Percentiles rank a stretch among this genome's conserved stretches.
Conservation (phyloP, 2,113 vertebrate species). For the Pituophis catenifer region DNA sequence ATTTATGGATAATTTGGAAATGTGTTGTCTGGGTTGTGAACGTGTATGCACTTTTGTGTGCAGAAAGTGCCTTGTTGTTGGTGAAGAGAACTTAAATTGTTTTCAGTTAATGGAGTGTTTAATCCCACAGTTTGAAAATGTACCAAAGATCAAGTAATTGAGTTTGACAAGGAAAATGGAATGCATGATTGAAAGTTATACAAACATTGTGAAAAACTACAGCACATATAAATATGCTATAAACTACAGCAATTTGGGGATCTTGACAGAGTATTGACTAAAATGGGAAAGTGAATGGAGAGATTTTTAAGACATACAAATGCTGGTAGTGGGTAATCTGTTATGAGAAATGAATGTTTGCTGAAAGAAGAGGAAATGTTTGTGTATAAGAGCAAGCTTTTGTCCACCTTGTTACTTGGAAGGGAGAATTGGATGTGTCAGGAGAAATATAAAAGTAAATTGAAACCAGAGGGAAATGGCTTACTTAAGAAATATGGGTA, state of each 20-base stretch:
- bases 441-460: neutral
- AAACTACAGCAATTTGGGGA: neutral
- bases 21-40: neutral
- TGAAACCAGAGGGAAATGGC: neutral
- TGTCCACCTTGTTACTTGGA: neutral
- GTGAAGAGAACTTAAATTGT: neutral
- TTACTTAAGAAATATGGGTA: neutral
- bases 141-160: neutral
- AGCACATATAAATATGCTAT: neutral
- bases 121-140: neutral
- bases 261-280: neutral
- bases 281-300: neutral
- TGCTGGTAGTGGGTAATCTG: neutral
- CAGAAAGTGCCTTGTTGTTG: neutral
- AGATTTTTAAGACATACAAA: neutral
- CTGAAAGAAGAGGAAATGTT: neutral
- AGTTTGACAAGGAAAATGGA: neutral
- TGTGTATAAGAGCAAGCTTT: neutral
- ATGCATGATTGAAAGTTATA: neutral
- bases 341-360: neutral
- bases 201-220: neutral
- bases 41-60: neutral
- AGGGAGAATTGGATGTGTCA: neutral
- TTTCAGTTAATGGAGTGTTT: neutral
- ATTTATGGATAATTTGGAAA: neutral